Percentiles rank a stretch among this genome's conserved stretches.
phyloP scores from a whole-genome alignment of 2,888 invertebrate species.

The Dysmachus trigonus region DNA sequence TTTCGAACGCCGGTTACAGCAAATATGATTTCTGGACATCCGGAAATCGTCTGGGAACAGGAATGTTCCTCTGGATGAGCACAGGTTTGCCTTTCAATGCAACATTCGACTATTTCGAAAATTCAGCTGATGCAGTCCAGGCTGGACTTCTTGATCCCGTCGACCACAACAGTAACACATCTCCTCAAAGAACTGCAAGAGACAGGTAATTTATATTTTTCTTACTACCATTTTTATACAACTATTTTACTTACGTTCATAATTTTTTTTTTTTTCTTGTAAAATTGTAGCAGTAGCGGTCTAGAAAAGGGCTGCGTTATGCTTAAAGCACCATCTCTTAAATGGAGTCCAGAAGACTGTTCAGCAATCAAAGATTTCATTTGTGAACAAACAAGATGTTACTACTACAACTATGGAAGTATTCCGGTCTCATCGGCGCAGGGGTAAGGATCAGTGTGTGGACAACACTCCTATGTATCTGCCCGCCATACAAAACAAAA shows the following conservation, averaged over 20 bases:
- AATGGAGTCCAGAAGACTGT: slow-evolving; percentile 86
- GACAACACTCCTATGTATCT: slow-evolving; percentile 49
- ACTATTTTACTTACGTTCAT: not conserved
- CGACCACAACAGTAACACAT: slow-evolving; percentile 77
- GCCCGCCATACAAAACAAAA: slow-evolving; percentile 49
- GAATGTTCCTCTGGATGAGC: slow-evolving; percentile 91
- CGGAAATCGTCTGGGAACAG: slow-evolving; percentile 85
- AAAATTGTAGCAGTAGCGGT: slow-evolving; percentile 68
- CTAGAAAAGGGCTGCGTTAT: slow-evolving; percentile 79
- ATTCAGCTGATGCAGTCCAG: slow-evolving; percentile 66
- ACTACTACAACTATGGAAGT: slow-evolving; percentile 90
- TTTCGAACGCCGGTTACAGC: slow-evolving; percentile 84
- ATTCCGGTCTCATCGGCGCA: slow-evolving; percentile 89
- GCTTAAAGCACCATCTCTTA: slow-evolving; percentile 78
- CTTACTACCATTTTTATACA: not conserved
- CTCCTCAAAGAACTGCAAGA: slow-evolving; percentile 80
- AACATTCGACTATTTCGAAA: slow-evolving; percentile 84
- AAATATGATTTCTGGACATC: slow-evolving; percentile 91
- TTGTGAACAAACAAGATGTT: slow-evolving; percentile 89
- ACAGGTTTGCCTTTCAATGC: slow-evolving; percentile 87
- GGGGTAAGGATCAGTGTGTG: slow-evolving; percentile 75
- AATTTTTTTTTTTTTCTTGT: not conserved
- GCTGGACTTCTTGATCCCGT: slow-evolving; percentile 67
- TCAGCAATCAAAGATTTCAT: slow-evolving; percentile 86
- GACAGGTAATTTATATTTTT: slow-evolving; percentile 65